Evolutionary conservation across 2,888 invertebrate genomes (phyloP), one percentile per base, ranked within the genome.

Genomic region (Cheilosia pagana): DNA sequence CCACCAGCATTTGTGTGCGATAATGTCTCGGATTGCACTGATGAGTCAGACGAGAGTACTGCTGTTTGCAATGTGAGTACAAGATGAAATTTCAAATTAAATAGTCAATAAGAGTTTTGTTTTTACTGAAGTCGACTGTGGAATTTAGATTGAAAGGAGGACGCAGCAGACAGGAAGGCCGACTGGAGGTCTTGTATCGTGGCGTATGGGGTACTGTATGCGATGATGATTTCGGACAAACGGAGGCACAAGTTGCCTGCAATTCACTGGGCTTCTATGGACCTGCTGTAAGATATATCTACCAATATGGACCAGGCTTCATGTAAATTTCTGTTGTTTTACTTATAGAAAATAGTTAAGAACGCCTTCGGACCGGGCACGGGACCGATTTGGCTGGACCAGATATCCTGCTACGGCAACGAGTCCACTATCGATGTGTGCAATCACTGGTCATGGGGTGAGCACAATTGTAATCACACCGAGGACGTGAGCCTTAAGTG

Each of bases 191-290:
- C 0, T 93, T 93, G 78, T 93, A 94, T 87, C 93, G 94, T 85
- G 95, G 95, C 2, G 92, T 94, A 19, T 96, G 96, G 95, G 96
- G 96, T 12, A 95, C 95, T 0, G 93, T 97, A 14, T 97, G 96
- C 90, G 96, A 96, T 88, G 96, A 96, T 88, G 94, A 95, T 88
- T 96, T 96, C 89, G 94, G 94, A 59, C 92, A 93, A 19, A 92
- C 93, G 53, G 94, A 95, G 25, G 96, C 96, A 0, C 93, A 93
- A 87, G 94, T 95, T 0, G 93, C 94, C 21, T 95, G 95, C 87
- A 92, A 92, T 75, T 92, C 93, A 1, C 88, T 95, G 70, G 95
- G 94, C 5, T 94, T 91, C 86, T 92, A 91, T 55, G 94, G 94
- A 4, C 88, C 88, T 21, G 93, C 93, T 14, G 89, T 91, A 87